Evolutionary conservation across 2,113 vertebrate genomes (phyloP).

Genomic region (Drymodes brunneopygia): DNA sequence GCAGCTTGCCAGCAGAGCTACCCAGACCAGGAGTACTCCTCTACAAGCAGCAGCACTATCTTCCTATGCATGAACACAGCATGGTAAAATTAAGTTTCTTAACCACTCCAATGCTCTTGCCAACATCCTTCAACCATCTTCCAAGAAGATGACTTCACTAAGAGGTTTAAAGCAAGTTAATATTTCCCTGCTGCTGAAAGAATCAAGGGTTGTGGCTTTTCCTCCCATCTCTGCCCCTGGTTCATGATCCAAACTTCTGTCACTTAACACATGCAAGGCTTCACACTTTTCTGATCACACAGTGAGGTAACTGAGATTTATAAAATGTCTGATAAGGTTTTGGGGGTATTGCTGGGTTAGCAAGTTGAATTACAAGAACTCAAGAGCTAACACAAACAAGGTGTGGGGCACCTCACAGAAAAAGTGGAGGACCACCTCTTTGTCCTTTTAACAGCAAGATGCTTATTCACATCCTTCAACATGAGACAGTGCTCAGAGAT

Average conservation of each 20-base stretch:
- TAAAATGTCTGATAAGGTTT: background rate
- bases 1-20: background rate
- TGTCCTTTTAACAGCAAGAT: background rate
- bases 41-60: background rate
- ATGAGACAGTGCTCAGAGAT: background rate
- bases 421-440: background rate
- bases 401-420: background rate
- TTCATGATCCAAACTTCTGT: background rate
- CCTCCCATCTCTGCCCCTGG: background rate
- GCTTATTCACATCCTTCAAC: background rate
- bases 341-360: background rate
- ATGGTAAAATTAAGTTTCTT: background rate
- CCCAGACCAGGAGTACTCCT: background rate
- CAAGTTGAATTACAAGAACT: background rate
- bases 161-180: background rate
- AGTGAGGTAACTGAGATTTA: background rate
- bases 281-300: background rate
- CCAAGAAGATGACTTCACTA: background rate
- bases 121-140: background rate
- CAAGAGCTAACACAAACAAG: background rate
- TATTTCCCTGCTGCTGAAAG: background rate
- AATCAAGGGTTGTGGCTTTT: background rate
- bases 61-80: background rate
- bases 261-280: background rate
- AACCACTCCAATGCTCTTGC: background rate